Conservation (phyloP, 1,140 invertebrate genomes). For the Drosophila tsacasi region DNA sequence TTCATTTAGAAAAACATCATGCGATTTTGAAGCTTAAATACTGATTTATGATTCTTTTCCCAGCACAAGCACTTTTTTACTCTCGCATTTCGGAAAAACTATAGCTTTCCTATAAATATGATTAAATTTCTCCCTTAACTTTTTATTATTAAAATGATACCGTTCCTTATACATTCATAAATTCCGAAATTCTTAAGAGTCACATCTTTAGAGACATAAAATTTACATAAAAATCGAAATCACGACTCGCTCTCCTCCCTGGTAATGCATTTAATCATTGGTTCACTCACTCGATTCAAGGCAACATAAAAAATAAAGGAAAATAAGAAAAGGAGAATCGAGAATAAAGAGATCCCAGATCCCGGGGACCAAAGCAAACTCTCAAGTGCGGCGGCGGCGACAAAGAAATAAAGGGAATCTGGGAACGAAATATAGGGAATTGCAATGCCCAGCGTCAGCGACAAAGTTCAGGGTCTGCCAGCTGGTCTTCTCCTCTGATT, state of each 20-base stretch:
- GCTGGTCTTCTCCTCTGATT: conserved; percentile 52
- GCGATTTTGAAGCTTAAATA: too few species aligned
- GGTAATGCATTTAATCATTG: conserved; percentile 61
- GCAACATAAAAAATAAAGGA: conserved; percentile 13
- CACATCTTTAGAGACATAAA: not conserved
- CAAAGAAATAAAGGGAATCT: conserved; percentile 49
- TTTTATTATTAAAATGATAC: rapidly evolving
- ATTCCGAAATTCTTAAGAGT: not conserved
- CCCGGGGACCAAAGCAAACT: conserved; percentile 32
- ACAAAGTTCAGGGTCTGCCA: conserved; percentile 75
- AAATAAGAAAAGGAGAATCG: conserved; percentile 27
- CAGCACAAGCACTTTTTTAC: too few species aligned
- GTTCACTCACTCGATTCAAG: conserved; percentile 64
- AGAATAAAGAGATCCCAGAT: conserved; percentile 36
- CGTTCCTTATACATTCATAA: too few species aligned
- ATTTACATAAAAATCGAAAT: not conserved
- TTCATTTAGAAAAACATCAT: too few species aligned
- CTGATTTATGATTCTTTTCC: too few species aligned
- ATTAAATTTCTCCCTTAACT: not conserved
- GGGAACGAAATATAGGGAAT: conserved; percentile 41
- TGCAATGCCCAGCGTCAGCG: conserved; percentile 54
- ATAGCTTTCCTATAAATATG: not conserved
- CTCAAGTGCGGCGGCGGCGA: conserved; percentile 53
- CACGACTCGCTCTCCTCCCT: conserved; percentile 9
- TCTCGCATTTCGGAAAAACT: too few species aligned